Base-by-base conservation (phyloP, 2,797 vertebrate genomes). In the Melanotaenia maccullochi region DNA sequence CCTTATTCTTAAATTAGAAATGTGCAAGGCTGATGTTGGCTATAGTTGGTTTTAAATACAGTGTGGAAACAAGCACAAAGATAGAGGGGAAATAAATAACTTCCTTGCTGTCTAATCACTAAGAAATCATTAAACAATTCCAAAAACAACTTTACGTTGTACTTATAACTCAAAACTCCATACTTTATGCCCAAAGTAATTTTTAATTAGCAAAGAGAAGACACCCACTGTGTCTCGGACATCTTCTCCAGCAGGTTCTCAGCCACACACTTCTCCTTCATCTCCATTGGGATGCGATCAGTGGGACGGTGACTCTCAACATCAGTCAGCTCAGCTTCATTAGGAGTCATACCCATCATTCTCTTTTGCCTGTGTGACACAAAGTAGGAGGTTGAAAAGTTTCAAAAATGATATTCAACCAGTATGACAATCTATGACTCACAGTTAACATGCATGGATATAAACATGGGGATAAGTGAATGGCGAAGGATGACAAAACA, bases 291-390 rank as follows among this genome's bases (percentile, higher is more conserved):
- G 78, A 95, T 42, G 5, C 93, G 93, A 81, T 97, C 96, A 0
- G 95, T 96, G 35, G 90, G 92, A 25, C 92, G 93, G 88, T 96
- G 96, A 59, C 33, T 93, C 85, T 97, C 96, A 81, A 98, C 94
- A 33, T 97, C 96, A 0, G 35, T 3, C 68, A 98, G 92, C 68
- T 97, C 96, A 0, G 70, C 81, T 81, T 96, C 96, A 20, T 94
- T 95, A 1, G 93, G 95, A 0, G 97, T 97, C 97, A 98, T 98
- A 72, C 97, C 96, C 96, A 98, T 97, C 93, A 95, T 96, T 82
- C 96, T 93, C 91, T 98, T 97, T 65, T 95, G 93, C 90, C 96
- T 96, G 73, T 8, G n/a, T 16, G 66, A 35, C 38, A 65, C 20
- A 73, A 44, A 81, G 42, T 30, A 58, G 9, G 11, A 11, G 60